These are phyloP conservation scores for Elaphurus davidianus DNA, from an alignment of 2,113 vertebrate species.

Conservation along the genomic window DNA sequence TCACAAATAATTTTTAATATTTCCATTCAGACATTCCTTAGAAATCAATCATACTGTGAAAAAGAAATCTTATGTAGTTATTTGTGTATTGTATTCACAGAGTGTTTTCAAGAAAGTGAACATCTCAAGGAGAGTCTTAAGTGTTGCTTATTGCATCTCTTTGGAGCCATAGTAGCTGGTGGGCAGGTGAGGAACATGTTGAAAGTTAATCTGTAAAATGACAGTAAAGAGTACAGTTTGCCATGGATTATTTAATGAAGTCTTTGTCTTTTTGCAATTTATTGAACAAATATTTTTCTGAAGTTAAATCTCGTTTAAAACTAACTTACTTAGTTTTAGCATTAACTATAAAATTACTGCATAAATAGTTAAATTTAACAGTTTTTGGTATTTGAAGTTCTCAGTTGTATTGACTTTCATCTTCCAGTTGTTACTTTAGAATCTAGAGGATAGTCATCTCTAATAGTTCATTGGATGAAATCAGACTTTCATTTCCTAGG, in stretches of 20 bases:
- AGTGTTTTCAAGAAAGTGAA: conserved; percentile 99
- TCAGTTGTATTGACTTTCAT: neutral
- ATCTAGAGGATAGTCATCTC: neutral
- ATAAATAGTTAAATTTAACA: conserved; percentile 9
- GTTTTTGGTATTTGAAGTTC: neutral
- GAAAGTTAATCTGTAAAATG: conserved; percentile 42
- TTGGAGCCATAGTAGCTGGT: conserved; percentile 96
- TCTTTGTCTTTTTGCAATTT: conserved; percentile 37
- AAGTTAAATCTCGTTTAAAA: conserved; percentile 38
- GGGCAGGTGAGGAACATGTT: conserved; percentile 88
- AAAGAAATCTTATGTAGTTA: conserved; percentile 33
- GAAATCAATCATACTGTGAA: conserved; percentile 25
- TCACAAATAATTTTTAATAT: neutral
- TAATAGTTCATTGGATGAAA: neutral
- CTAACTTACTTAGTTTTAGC: neutral
- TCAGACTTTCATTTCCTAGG: neutral
- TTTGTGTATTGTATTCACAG: conserved; percentile 79
- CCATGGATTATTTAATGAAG: neutral
- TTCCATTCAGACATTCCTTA: conserved; percentile 23
- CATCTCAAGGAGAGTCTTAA: conserved; percentile 98
- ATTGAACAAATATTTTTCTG: neutral
- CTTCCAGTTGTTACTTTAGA: neutral
- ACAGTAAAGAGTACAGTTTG: conserved; percentile 6
- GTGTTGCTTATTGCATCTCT: conserved; percentile 96
- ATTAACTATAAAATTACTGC: neutral